These are phyloP conservation scores for Morbakka virulenta DNA, from an alignment of 30 jellyfish, hydroid and myxozoan species.

Conservation along the genomic window DNA sequence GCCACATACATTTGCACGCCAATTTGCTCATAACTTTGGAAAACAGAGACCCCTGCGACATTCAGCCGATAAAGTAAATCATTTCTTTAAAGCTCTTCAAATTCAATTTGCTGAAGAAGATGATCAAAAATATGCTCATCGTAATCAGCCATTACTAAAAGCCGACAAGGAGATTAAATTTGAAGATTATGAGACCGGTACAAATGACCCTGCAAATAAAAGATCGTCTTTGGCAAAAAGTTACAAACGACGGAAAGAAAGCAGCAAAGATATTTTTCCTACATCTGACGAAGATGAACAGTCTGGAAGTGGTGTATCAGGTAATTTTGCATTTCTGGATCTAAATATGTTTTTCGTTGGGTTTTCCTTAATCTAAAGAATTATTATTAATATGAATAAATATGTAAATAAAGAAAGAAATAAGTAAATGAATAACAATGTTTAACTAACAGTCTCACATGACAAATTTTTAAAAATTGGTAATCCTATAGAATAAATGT, in stretches of 20 bases:
- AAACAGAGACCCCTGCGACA: no score
- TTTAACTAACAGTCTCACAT: no score
- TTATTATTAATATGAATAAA: no score
- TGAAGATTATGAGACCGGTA: neutral
- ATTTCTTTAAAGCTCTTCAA: neutral
- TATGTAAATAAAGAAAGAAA: no score
- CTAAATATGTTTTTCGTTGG: no score
- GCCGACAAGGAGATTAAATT: neutral
- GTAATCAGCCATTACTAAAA: neutral
- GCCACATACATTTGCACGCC: no score
- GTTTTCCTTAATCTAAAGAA: neutral
- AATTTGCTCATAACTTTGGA: no score
- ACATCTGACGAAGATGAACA: neutral
- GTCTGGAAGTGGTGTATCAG: neutral
- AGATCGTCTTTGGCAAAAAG: neutral
- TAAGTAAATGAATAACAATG: no score
- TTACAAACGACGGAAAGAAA: neutral
- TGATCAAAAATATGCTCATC: neutral
- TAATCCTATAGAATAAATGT: no score
- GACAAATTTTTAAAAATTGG: no score
- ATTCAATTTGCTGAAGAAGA: neutral
- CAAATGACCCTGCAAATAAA: neutral
- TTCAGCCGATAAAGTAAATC: neutral
- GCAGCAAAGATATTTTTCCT: neutral
- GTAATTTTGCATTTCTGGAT: no score